phyloP scores from a whole-genome alignment of 2,797 vertebrate species.

The Sus cebifrons region DNA sequence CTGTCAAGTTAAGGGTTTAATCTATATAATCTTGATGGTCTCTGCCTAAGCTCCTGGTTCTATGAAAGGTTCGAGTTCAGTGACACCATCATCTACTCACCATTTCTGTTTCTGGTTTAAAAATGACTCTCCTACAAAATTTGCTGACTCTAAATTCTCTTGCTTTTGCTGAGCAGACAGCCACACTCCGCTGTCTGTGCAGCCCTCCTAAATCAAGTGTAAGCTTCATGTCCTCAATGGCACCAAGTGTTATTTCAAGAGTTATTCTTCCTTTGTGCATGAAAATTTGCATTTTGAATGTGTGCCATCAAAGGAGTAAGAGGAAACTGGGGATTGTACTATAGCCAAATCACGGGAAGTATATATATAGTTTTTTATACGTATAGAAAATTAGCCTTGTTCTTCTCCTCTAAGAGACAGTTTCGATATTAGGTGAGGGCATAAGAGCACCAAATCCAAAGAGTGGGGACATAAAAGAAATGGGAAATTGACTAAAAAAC shows the following conservation, averaged over 20 bases:
- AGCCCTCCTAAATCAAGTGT: constrained; percentile 76
- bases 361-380: background rate
- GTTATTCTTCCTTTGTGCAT: constrained; percentile 77
- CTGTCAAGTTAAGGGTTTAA: background rate
- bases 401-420: constrained; percentile 45
- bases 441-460: constrained; percentile 19
- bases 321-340: constrained; percentile 46
- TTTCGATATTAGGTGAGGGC: constrained; percentile 9
- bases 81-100: background rate
- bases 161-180: constrained; percentile 76
- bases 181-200: constrained; percentile 62
- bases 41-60: background rate
- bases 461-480: background rate
- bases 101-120: constrained; percentile 67
- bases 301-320: constrained; percentile 66
- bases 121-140: constrained; percentile 61
- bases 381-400: background rate
- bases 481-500: constrained; percentile 7
- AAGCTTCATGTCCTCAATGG: constrained; percentile 39
- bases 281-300: constrained; percentile 80
- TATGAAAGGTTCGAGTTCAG: background rate
- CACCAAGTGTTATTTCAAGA: constrained; percentile 72
- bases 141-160: constrained; percentile 72
- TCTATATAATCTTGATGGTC: background rate
- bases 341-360: constrained; percentile 49